Conservation (phyloP, 1,140 invertebrate genomes). For the Oryctes rhinoceros region DNA sequence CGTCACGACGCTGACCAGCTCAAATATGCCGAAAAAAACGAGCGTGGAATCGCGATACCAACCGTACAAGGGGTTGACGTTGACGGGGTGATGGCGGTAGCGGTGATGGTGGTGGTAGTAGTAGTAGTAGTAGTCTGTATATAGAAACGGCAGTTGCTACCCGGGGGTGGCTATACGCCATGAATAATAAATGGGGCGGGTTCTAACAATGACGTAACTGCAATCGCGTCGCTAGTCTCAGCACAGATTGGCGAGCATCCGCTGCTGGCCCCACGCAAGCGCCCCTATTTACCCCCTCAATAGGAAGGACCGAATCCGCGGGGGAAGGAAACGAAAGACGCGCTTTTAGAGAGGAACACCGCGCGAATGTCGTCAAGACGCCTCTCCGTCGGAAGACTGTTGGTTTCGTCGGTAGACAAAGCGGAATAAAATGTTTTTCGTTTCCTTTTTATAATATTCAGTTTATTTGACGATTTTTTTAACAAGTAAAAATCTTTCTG, state of each 20-base stretch:
- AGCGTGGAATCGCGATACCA: conserved; percentile 13
- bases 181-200: conserved; percentile 63
- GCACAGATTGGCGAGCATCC: conserved; percentile 61
- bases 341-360: background rate
- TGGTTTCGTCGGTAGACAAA: too few species aligned
- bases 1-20: background rate
- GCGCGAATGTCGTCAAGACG: background rate
- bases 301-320: background rate
- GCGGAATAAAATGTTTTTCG: too few species aligned
- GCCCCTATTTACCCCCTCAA: conserved; percentile 41
- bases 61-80: conserved; percentile 10
- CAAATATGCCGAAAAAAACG: background rate
- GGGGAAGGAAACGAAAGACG: background rate
- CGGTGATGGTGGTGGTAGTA: background rate
- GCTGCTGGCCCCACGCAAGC: conserved; percentile 48
- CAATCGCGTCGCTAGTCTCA: conserved; percentile 59
- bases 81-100: background rate
- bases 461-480: too few species aligned
- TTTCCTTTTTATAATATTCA: too few species aligned
- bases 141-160: conserved; percentile 31
- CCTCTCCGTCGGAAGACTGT: background rate
- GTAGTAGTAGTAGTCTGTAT: background rate
- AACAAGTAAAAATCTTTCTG: too few species aligned
- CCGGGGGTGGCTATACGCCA: conserved; percentile 49
- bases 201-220: conserved; percentile 63